These are phyloP conservation scores for Rhizomys pruinosus DNA, from an alignment of 2,113 vertebrate genomes.

Conservation along the genomic window DNA sequence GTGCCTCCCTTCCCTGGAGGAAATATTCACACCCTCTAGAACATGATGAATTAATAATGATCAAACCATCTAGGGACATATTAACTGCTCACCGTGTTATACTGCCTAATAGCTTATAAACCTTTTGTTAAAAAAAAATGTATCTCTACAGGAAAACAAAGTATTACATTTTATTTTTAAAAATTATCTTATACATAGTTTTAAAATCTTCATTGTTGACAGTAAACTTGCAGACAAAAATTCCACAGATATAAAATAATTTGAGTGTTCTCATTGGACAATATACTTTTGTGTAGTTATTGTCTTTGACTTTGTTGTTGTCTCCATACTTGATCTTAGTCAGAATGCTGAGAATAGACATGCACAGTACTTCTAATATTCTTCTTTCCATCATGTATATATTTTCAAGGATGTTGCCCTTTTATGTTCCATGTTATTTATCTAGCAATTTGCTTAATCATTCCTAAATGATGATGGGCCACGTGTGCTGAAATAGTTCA, in stretches of 20 bases:
- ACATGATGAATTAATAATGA: conserved; percentile 54
- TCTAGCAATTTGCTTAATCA: neutral
- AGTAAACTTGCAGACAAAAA: neutral
- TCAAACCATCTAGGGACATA: neutral
- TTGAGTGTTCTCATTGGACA: neutral
- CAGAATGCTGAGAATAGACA: too few relatives aligned
- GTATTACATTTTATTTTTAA: neutral
- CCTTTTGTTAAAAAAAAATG: conserved; percentile 26
- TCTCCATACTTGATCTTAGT: too few relatives aligned
- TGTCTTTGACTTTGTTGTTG: neutral
- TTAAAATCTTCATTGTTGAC: conserved; percentile 27
- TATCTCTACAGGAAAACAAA: neutral
- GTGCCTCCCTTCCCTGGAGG: neutral
- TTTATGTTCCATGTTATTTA: neutral
- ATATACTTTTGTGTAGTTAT: neutral
- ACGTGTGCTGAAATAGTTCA: neutral
- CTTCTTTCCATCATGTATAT: neutral
- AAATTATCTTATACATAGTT: neutral
- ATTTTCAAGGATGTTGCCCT: neutral
- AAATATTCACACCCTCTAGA: neutral
- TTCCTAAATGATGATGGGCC: neutral
- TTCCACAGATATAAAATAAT: neutral
- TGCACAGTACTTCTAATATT: neutral
- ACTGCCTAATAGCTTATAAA: conserved; percentile 4
- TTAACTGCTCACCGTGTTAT: neutral